phyloP scores from a whole-genome alignment of 2,888 invertebrate genomes.

The Rhodophaea formosa region DNA sequence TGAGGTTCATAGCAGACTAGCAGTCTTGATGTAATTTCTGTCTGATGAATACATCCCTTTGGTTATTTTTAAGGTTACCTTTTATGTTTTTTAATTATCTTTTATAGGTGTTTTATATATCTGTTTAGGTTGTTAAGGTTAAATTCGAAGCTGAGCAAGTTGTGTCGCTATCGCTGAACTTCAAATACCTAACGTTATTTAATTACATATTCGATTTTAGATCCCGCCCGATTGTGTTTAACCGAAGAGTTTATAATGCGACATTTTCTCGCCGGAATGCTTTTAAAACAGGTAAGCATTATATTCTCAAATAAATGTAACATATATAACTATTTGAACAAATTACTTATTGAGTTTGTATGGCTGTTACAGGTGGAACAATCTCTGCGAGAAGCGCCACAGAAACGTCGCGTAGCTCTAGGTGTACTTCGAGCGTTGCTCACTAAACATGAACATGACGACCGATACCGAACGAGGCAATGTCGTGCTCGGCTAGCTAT shows the following conservation, averaged over 20 bases:
- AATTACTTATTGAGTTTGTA: neutral
- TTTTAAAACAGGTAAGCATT: slow-evolving; percentile 85
- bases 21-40: no score
- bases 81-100: no score
- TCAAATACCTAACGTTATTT: neutral
- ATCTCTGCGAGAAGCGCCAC: slow-evolving; percentile 91
- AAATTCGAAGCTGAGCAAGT: no score
- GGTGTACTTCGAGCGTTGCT: slow-evolving; percentile 90
- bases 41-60: no score
- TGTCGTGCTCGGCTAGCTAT: slow-evolving; percentile 92
- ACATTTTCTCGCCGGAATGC: slow-evolving; percentile 93
- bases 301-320: neutral
- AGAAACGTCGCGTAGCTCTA: slow-evolving; percentile 90
- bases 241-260: slow-evolving; percentile 92
- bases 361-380: slow-evolving; percentile 84
- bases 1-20: no score
- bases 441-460: slow-evolving; percentile 97
- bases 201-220: slow-evolving; percentile 42
- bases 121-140: no score
- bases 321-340: neutral
- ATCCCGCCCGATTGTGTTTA: slow-evolving; percentile 81
- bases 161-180: no score
- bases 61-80: no score
- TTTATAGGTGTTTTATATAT: no score
- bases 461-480: slow-evolving; percentile 91